Base-by-base conservation (phyloP, 2,113 vertebrate species). In the Cynoglossus semilaevis region DNA sequence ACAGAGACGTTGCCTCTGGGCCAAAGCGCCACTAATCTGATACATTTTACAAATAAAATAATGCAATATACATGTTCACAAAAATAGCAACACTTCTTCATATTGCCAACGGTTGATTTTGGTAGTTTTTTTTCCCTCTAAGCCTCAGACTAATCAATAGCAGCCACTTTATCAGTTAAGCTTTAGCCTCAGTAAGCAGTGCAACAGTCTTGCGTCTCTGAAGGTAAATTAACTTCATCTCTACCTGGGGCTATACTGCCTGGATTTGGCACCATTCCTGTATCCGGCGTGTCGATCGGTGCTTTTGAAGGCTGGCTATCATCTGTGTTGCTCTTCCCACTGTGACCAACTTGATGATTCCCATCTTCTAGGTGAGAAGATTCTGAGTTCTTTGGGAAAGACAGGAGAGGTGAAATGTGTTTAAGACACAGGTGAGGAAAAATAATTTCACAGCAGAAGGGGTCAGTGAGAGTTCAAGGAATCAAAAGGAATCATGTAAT, bases 181-280 rank as follows among this genome's bases (percentile, higher is more conserved):
- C 36, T 58, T 43, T 38, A 58, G 15, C 36, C 55, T 42, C 35
- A 55, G 7, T 68, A 19, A 35, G 47, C 38, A 9, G 44, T 50
- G 41, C 44, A 41, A 17, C 48, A 34, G 15, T 43, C 45, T 15
- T 34, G 12, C 34, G 42, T 51, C 29, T n/a, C 51, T 63, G 37
- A 37, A 65, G 9, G 14, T 9, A 9, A 38, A 11, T 58, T 57
- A 42, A 36, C 42, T 15, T 22, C 45, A 36, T 45, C 83, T 15
- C 87, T 89, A 98, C 96, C 96, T 79, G 96, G 95, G 22, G 96
- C 95, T 1, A 98, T 95, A 63, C 56, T 92, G 51, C 93, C 91
- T 40, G 94, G 94, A 77, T 94, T 90, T 1, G 92, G 88, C 48
- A 85, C 88, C 19, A 79, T 87, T 47, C 71, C 82, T 47, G 87